Conservation (phyloP, 2,113 vertebrate species). For the Mellivora capensis region DNA sequence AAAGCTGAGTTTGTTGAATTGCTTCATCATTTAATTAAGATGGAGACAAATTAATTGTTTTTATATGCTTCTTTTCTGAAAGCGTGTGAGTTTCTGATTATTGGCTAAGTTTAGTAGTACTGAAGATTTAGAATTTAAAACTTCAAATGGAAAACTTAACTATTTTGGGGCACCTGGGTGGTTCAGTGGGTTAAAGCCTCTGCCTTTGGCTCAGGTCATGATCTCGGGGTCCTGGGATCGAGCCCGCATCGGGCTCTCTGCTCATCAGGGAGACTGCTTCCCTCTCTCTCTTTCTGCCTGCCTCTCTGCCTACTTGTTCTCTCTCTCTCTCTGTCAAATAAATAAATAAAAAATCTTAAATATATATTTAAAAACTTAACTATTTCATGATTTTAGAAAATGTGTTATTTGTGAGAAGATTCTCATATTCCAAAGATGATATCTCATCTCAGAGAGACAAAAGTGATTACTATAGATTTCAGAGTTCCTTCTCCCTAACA, state of each 20-base stretch:
- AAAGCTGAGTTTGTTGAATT: slow-evolving; percentile 62
- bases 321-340: too few relatives aligned
- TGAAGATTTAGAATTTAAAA: slow-evolving; percentile 42
- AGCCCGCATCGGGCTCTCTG: too few relatives aligned
- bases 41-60: slow-evolving; percentile 64
- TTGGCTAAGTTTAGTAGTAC: slow-evolving; percentile 44
- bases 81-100: slow-evolving; percentile 9
- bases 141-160: slow-evolving; percentile 41
- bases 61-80: slow-evolving; percentile 57
- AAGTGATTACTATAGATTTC: neutral
- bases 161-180: neutral
- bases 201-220: too few relatives aligned
- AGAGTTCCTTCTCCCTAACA: neutral
- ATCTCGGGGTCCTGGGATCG: too few relatives aligned
- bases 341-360: too few relatives aligned
- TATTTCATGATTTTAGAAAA: slow-evolving; percentile 4
- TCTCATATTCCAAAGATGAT: neutral
- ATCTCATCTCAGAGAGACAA: neutral
- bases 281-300: too few relatives aligned
- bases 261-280: too few relatives aligned
- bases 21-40: slow-evolving; percentile 63
- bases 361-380: too few relatives aligned
- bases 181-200: too few relatives aligned
- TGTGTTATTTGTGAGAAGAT: neutral
- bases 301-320: too few relatives aligned